Evolutionary conservation across 1,140 invertebrate species (phyloP), one percentile per base, ranked within the genome.

Genomic region (Pseudobourletiella spinata): DNA sequence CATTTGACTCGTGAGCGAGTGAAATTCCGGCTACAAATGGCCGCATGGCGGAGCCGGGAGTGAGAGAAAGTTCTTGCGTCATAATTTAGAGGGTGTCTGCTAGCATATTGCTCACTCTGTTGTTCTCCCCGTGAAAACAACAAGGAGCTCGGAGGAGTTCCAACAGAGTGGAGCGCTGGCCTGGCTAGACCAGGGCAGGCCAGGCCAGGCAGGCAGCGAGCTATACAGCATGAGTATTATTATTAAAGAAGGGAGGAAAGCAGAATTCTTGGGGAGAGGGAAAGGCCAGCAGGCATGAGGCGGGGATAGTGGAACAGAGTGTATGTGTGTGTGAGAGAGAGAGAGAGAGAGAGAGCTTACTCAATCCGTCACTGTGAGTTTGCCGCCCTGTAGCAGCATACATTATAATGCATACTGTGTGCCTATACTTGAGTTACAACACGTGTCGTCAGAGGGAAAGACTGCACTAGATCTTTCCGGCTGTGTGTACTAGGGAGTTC

Each of bases 401-500:
- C n/a, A n/a, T n/a, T n/a, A n/a, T n/a, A n/a, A n/a, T n/a, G n/a
- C n/a, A n/a, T n/a, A n/a, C n/a, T n/a, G n/a, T n/a, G n/a, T n/a
- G n/a, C n/a, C n/a, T n/a, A n/a, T n/a, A n/a, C n/a, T n/a, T n/a
- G n/a, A n/a, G n/a, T n/a, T 52, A 52, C 22, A 52, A 52, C 28
- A 52, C 28, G 22, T 52, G 50, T 52, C 22, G 50, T 26, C 8
- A 20, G 26, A 54, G 28, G 22, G 18, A 39, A n/a, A 39, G 8
- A 11, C 32, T 39, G 32, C 32, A 39, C n/a, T 39, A n/a, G 8
- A 8, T 39, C 32, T 39, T n/a, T 24, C 25, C 25, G 14, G 16
- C 22, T 22, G 61, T 61, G 59, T 63, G 57, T 67, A 65, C 25
- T 61, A 64, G 59, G 62, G 59, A 55, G 62, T 62, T 61, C n/a